Percentiles rank a stretch among this genome's conserved stretches.
phyloP scores from a whole-genome alignment of 2,888 invertebrate species.

The Netelia melanura region DNA sequence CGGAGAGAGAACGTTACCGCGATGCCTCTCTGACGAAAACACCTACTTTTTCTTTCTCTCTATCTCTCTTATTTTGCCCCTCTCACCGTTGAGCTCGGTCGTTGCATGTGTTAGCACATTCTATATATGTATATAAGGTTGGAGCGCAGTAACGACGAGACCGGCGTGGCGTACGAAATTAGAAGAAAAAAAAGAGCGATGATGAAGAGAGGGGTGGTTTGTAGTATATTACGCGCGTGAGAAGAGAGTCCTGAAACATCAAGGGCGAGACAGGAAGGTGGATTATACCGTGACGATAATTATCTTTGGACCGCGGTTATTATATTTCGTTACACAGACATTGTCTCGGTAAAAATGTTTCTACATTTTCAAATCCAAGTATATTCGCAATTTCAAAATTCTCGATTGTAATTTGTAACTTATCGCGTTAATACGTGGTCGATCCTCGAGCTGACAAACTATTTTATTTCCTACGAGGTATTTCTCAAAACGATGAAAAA shows the following conservation, averaged over 20 bases:
- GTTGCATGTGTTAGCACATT: conserved; percentile 57
- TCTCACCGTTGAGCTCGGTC: conserved; percentile 51
- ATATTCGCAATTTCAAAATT: too few relatives aligned
- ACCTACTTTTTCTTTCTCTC: conserved; percentile 56
- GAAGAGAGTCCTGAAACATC: conserved; percentile 45
- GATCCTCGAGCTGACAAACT: too few relatives aligned
- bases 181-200: conserved; percentile 65
- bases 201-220: background rate
- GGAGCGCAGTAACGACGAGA: conserved; percentile 37
- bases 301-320: conserved; percentile 39
- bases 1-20: conserved; percentile 52
- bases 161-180: conserved; percentile 63
- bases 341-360: too few relatives aligned
- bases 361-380: too few relatives aligned
- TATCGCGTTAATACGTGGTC: too few relatives aligned
- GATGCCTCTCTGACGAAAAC: conserved; percentile 65
- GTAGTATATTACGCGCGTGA: background rate
- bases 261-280: conserved; percentile 44
- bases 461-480: too few relatives aligned
- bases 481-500: too few relatives aligned
- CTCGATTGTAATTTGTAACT: too few relatives aligned
- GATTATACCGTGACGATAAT: conserved; percentile 50
- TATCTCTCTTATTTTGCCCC: conserved; percentile 13
- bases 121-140: conserved; percentile 25
- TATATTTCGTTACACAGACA: conserved; percentile 23